phyloP scores from a whole-genome alignment of 1,140 invertebrate genomes.

The Dysdera silvatica region DNA sequence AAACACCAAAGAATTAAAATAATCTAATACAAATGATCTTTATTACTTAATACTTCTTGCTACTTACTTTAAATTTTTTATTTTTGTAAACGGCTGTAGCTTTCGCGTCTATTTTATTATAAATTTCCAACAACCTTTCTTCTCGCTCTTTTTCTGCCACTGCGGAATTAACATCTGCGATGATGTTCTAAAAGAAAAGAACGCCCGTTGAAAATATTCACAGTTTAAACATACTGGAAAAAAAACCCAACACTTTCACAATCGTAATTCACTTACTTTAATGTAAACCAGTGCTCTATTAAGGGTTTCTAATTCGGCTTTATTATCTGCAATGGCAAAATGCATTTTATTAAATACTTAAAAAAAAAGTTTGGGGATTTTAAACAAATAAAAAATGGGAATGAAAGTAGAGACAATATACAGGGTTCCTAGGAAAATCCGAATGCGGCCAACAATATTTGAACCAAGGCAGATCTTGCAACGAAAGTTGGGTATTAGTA shows the following conservation, averaged over 20 bases:
- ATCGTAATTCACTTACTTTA: slow-evolving; percentile 13
- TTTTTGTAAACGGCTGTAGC: slow-evolving; percentile 73
- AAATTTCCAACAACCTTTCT: slow-evolving; percentile 82
- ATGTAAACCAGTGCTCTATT: slow-evolving; percentile 10
- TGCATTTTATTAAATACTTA: no score
- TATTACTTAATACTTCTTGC: not conserved
- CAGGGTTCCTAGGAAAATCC: no score
- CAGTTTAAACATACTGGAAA: no score
- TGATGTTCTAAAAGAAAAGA: slow-evolving; percentile 62
- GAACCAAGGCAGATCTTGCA: no score
- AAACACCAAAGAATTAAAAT: not conserved
- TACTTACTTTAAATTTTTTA: slow-evolving; percentile 62
- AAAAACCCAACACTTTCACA: no score
- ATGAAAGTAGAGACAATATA: no score
- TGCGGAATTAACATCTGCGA: slow-evolving; percentile 78
- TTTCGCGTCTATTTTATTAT: slow-evolving; percentile 83
- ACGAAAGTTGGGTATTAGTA: no score
- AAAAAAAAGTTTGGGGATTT: no score
- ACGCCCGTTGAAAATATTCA: no score
- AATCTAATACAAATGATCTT: not conserved
- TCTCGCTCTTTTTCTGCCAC: slow-evolving; percentile 85
- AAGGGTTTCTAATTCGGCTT: slow-evolving; percentile 8
- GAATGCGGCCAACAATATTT: no score
- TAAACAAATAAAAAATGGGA: no score
- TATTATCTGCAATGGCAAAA: slow-evolving; percentile 15